Evolutionary conservation across 2,797 vertebrate genomes (phyloP).

Genomic region (Balearica regulorum): DNA sequence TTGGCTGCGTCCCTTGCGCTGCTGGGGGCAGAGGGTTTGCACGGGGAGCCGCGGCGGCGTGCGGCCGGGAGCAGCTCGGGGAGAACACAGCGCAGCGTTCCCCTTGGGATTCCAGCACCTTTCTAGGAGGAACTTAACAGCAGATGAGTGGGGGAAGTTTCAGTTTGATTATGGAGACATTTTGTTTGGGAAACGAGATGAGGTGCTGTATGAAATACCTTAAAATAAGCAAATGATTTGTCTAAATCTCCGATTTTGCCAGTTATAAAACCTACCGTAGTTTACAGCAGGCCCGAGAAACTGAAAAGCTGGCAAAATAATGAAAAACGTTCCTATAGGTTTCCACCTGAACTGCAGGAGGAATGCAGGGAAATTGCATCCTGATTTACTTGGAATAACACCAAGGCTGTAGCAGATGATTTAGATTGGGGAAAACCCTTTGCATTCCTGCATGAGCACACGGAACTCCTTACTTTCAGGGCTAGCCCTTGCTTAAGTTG

Average conservation of each 20-base stretch:
- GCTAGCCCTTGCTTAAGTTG: background rate
- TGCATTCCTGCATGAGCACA: fast-evolving
- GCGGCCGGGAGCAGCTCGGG: fast-evolving
- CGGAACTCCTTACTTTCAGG: background rate
- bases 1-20: fast-evolving
- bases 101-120: background rate
- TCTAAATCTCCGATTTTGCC: background rate
- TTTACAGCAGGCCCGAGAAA: background rate
- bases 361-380: background rate
- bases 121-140: background rate
- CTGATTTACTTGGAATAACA: background rate
- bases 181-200: background rate
- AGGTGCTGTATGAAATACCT: background rate
- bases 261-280: background rate
- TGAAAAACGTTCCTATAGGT: background rate
- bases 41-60: fast-evolving
- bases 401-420: background rate
- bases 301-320: background rate
- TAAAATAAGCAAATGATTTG: background rate
- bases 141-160: background rate
- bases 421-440: background rate
- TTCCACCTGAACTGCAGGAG: background rate
- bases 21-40: background rate
- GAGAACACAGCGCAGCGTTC: fast-evolving
- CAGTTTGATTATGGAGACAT: fast-evolving